phyloP scores from a whole-genome alignment of 1,140 invertebrate species.

The Pseudomyrmex pallidus region DNA sequence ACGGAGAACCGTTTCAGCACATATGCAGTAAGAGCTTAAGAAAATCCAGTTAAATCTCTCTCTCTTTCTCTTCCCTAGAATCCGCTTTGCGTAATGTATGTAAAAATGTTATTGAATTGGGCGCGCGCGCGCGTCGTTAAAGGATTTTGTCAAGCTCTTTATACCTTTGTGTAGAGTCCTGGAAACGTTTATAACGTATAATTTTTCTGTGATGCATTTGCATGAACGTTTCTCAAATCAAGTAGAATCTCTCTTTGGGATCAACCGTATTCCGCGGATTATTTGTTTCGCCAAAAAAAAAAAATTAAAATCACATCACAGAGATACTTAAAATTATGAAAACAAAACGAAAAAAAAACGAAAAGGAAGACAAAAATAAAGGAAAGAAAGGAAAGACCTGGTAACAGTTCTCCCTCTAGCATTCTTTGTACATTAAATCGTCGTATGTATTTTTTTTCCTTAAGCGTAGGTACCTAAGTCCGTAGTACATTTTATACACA shows the following conservation, averaged over 20 bases:
- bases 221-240: constrained; percentile 23
- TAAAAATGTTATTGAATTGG: constrained; percentile 29
- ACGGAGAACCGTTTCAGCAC: constrained; percentile 34
- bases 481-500: constrained; percentile 17
- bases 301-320: constrained; percentile 54
- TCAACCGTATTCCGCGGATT: background rate
- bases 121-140: background rate
- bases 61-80: background rate
- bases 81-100: background rate
- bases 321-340: constrained; percentile 41
- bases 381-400: constrained; percentile 48
- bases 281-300: constrained; percentile 15
- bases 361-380: background rate
- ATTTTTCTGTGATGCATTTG: constrained; percentile 38
- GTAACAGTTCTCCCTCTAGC: constrained; percentile 54
- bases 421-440: constrained; percentile 58
- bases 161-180: background rate
- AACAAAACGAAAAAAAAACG: background rate
- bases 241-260: constrained; percentile 41
- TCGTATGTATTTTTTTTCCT: constrained; percentile 20
- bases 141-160: constrained; percentile 51
- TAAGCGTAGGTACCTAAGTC: constrained; percentile 32
- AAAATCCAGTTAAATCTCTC: constrained; percentile 31
- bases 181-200: constrained; percentile 24
- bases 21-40: constrained; percentile 35